Conservation (phyloP, 2,113 vertebrate genomes). For the Zosterops japonicus region DNA sequence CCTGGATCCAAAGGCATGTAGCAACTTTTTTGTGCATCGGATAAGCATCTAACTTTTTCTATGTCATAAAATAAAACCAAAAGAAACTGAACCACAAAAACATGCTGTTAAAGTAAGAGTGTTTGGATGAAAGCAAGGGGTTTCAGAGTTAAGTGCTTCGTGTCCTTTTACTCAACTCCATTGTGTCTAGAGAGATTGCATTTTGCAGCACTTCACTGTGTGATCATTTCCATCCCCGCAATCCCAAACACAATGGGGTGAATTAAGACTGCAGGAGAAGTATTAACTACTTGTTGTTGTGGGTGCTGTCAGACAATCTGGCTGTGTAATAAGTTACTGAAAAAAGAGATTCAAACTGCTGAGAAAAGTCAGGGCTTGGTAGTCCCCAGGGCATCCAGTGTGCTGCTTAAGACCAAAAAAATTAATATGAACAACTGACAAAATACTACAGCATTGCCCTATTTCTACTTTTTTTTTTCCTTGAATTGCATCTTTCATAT, state of each 20-base stretch:
- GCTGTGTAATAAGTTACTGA: not conserved
- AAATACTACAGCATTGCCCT: constrained; percentile 9
- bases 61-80: not conserved
- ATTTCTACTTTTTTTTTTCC: not conserved
- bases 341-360: constrained; percentile 12
- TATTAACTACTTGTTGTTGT: constrained; percentile 46
- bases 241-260: constrained; percentile 34
- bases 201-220: constrained; percentile 40
- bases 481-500: constrained; percentile 36
- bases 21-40: not conserved
- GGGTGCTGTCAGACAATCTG: not conserved
- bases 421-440: not conserved
- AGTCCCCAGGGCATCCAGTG: not conserved
- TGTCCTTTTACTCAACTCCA: constrained; percentile 52
- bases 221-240: constrained; percentile 43
- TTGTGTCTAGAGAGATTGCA: constrained; percentile 49
- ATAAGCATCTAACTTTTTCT: not conserved
- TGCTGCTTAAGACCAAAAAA: constrained; percentile 21
- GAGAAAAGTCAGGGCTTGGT: not conserved
- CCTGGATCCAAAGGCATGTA: not conserved
- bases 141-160: constrained; percentile 19
- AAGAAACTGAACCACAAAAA: constrained; percentile 1
- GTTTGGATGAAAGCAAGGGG: constrained; percentile 28
- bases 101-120: constrained; percentile 8
- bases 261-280: constrained; percentile 33